Base-by-base conservation (phyloP, 92 coral and sea anemone species). In the Paragorgia papillata region DNA sequence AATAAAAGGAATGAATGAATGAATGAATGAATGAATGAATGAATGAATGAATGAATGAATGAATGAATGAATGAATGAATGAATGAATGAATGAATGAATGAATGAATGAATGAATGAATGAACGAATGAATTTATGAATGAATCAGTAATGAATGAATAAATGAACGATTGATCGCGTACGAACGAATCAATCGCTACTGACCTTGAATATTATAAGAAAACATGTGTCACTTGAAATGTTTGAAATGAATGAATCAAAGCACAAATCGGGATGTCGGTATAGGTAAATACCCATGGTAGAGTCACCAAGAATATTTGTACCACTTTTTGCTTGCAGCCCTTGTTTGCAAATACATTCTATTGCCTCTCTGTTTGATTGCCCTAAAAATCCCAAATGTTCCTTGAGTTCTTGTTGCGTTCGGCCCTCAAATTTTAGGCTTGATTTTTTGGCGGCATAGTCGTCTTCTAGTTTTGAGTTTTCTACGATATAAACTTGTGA, bases 391-490 rank as follows among this genome's bases (percentile, higher is more conserved):
- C 62, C 62, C 9, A 56, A 56, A 7, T 22, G 5, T 22, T 56
- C 62, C 3, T 3, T 17, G 3, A 28, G 5, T 17, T 56, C 62
- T 31, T 56, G 14, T 6, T 29, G 12, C 10, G 31, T 56, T 17
- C 33, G 14, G 7, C 62, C 62, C 2, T 6, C 31, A 6, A 3
- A 3, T 56, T 15, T 22, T 17, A 56, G 17, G 30, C 3, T 22
- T 28, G 28, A 28, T 17, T 56, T 56, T 28, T 56, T 56, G 2
- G 30, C 30, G 3, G 17, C 33, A 17, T 13, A 56, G 7, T 56
- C 62, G 30, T 56, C 30, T 56, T 28, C 33, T 12, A 56, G 62
- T 8, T 56, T 56, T 15, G 10, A 31, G 62, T 56, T 56, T 56
- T 56, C 30, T 22, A 56, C 62, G 9, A 56, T 22, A 22, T 56